Conservation (phyloP, 2,888 invertebrate genomes). For the Scotopteryx bipunctaria region DNA sequence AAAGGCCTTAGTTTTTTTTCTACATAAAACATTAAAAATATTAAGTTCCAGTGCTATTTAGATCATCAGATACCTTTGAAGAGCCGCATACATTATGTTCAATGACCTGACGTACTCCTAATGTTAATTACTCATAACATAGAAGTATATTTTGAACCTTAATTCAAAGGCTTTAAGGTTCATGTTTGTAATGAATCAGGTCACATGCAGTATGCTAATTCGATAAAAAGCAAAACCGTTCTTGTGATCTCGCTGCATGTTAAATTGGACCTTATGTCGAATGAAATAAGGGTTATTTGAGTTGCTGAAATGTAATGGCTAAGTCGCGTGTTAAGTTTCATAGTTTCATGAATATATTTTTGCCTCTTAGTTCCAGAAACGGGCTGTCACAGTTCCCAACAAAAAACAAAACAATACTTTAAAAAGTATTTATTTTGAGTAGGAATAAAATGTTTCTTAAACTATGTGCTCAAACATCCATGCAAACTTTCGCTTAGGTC, state of each 20-base stretch:
- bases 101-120: slow-evolving; percentile 33
- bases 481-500: no score
- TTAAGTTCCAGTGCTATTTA: slow-evolving; percentile 15
- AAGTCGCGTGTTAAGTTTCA: slow-evolving; percentile 15
- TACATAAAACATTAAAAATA: not conserved
- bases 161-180: slow-evolving; percentile 20
- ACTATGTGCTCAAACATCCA: no score
- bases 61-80: slow-evolving; percentile 26
- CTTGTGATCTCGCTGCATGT: slow-evolving; percentile 21
- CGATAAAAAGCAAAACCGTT: slow-evolving; percentile 54
- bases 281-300: slow-evolving; percentile 6
- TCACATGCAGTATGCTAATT: slow-evolving; percentile 63
- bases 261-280: slow-evolving; percentile 6
- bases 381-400: no score
- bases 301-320: slow-evolving; percentile 2
- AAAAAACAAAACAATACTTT: no score
- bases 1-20: no score
- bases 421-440: no score
- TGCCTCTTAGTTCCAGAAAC: no score
- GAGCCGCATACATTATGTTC: slow-evolving; percentile 32
- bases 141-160: slow-evolving; percentile 29
- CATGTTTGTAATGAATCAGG: slow-evolving; percentile 50
- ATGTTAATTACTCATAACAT: slow-evolving; percentile 33
- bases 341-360: slow-evolving; percentile 2
- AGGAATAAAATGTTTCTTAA: no score